Evolutionary conservation across 1,140 invertebrate genomes (phyloP).

Genomic region (Bombus haemorrhoidalis): DNA sequence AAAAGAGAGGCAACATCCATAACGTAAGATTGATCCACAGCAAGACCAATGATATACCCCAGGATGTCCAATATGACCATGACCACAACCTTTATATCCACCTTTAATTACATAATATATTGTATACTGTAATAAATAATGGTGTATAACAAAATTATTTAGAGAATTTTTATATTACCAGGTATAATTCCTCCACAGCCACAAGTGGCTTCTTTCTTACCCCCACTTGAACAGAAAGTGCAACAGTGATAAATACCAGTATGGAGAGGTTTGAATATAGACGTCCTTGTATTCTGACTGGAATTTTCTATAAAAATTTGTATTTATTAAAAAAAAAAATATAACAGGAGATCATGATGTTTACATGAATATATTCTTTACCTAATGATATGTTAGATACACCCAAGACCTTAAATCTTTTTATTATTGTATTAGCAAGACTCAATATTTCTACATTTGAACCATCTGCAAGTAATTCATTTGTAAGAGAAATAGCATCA

Average conservation of each 20-base stretch:
- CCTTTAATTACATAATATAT: slow-evolving; percentile 74
- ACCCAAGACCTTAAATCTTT: slow-evolving; percentile 83
- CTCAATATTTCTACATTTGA: slow-evolving; percentile 87
- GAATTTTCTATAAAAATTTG: slow-evolving; percentile 74
- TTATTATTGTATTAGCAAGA: slow-evolving; percentile 85
- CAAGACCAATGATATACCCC: slow-evolving; percentile 92
- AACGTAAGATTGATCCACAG: slow-evolving; percentile 83
- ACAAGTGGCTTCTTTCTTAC: slow-evolving; percentile 86
- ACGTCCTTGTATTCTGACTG: slow-evolving; percentile 50
- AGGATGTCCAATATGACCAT: slow-evolving; percentile 90
- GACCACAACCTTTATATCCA: slow-evolving; percentile 90
- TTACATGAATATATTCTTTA: slow-evolving; percentile 21
- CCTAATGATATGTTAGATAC: slow-evolving; percentile 57
- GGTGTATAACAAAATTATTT: neutral
- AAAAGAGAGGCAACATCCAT: slow-evolving; percentile 72
- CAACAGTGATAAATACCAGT: slow-evolving; percentile 90
- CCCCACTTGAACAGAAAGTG: slow-evolving; percentile 91
- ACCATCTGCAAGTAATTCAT: slow-evolving; percentile 85
- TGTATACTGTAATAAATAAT: slow-evolving; percentile 7
- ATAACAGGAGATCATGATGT: neutral
- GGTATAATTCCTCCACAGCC: slow-evolving; percentile 89
- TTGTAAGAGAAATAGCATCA: slow-evolving; percentile 85
- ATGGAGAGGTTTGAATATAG: slow-evolving; percentile 78
- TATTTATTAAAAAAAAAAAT: slow-evolving; percentile 31
- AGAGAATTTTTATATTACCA: slow-evolving; percentile 71